Evolutionary conservation across 2,888 invertebrate species (phyloP).

Genomic region (Nephrotoma flavescens): DNA sequence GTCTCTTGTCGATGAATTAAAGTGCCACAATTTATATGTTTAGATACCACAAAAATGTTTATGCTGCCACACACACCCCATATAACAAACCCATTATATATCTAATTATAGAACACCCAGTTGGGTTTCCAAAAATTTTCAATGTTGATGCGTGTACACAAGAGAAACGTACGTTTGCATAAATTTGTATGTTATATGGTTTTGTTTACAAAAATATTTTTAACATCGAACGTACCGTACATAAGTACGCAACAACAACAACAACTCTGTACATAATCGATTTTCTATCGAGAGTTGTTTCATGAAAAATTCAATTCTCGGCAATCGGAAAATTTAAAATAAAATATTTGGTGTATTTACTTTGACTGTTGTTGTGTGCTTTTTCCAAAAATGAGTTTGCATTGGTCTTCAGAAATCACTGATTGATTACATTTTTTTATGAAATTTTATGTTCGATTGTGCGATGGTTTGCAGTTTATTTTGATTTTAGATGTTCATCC

Average conservation of each 20-base stretch:
- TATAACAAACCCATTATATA: background rate
- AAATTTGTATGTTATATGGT: background rate
- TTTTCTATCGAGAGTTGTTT: background rate
- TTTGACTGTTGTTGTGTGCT: background rate
- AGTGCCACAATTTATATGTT: background rate
- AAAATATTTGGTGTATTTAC: background rate
- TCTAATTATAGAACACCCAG: background rate
- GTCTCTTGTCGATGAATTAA: background rate
- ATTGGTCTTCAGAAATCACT: background rate
- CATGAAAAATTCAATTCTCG: background rate
- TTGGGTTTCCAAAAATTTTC: background rate
- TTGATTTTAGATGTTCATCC: background rate
- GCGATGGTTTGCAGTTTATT: background rate
- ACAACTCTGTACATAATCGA: background rate
- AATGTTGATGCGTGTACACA: background rate
- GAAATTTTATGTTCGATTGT: background rate
- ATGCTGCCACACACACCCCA: background rate
- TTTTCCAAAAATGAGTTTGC: background rate
- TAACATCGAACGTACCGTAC: background rate
- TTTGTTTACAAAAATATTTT: background rate
- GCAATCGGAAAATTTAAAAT: background rate
- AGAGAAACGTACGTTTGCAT: background rate
- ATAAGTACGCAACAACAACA: background rate
- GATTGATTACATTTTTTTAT: background rate
- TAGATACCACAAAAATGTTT: background rate